Conservation (phyloP, 2,888 invertebrate species). For the Trissonchulus sp. region DNA sequence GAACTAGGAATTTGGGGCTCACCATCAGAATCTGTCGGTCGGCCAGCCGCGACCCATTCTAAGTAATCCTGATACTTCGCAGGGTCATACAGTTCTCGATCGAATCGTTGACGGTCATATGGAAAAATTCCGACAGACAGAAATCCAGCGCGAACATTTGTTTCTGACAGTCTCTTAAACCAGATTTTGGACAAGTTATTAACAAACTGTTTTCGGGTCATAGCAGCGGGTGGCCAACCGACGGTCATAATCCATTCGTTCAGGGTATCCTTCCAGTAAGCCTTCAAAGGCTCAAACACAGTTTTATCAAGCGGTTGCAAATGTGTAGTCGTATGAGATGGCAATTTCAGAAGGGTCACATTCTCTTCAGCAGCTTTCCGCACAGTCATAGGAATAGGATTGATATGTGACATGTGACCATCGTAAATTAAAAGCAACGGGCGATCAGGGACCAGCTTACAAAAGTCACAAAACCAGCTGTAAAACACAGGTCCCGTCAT, state of each 20-base stretch:
- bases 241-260: background rate
- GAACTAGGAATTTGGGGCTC: too few species aligned
- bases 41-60: background rate
- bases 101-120: background rate
- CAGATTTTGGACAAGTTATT: slow-evolving; percentile 14
- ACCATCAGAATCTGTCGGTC: background rate
- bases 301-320: slow-evolving; percentile 16
- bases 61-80: background rate
- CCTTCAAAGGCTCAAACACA: slow-evolving; percentile 9
- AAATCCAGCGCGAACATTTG: background rate
- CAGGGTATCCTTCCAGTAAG: background rate
- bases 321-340: slow-evolving; percentile 4
- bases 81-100: background rate
- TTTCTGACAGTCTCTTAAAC: background rate
- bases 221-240: background rate
- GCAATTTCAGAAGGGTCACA: background rate
- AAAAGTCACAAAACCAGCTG: background rate
- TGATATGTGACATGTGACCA: slow-evolving; percentile 4
- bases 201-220: slow-evolving; percentile 2
- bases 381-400: background rate
- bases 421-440: background rate
- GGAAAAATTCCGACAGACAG: slow-evolving; percentile 3
- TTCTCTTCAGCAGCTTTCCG: slow-evolving; percentile 10
- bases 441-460: background rate
- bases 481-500: background rate